Percentiles rank a stretch among this genome's conserved stretches.
Conservation (phyloP, 2,797 vertebrate species). For the Pseudomugil tenellus region DNA sequence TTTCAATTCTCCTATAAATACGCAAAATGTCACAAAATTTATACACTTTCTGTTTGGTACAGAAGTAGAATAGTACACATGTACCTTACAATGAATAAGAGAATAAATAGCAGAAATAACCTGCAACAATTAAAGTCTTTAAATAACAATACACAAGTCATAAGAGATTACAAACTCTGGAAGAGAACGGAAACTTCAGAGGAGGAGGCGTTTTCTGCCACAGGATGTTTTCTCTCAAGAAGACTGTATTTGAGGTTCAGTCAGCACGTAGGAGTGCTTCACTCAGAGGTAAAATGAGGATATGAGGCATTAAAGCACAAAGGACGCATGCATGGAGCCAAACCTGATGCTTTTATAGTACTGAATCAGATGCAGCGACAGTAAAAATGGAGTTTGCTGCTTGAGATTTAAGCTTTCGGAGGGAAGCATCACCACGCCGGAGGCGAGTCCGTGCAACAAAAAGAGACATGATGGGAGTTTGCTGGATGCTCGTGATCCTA, state of each 20-base stretch:
- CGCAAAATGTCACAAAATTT: neutral
- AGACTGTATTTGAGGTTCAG: constrained; percentile 19
- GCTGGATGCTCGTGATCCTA: constrained; percentile 45
- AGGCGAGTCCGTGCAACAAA: constrained; percentile 8
- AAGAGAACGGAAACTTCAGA: constrained; percentile 52
- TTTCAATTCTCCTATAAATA: neutral
- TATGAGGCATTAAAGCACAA: constrained; percentile 11
- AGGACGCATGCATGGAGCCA: constrained; percentile 13
- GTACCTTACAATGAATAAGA: neutral
- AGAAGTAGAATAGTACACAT: neutral
- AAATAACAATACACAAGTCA: neutral
- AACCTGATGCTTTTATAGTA: constrained; percentile 6
- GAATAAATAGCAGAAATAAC: neutral
- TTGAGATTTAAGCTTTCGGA: constrained; percentile 4
- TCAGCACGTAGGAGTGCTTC: constrained; percentile 50
- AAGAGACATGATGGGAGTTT: constrained; percentile 38
- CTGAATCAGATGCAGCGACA: neutral
- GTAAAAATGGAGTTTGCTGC: neutral
- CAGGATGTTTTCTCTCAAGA: constrained; percentile 67
- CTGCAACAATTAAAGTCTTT: neutral
- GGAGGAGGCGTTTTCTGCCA: constrained; percentile 47
- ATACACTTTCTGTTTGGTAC: neutral
- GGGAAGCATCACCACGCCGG: neutral
- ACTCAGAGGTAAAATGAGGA: constrained; percentile 5
- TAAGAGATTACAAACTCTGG: constrained; percentile 29